phyloP scores from a whole-genome alignment of 2,797 vertebrate species.

The Lycodopsis pacificus region DNA sequence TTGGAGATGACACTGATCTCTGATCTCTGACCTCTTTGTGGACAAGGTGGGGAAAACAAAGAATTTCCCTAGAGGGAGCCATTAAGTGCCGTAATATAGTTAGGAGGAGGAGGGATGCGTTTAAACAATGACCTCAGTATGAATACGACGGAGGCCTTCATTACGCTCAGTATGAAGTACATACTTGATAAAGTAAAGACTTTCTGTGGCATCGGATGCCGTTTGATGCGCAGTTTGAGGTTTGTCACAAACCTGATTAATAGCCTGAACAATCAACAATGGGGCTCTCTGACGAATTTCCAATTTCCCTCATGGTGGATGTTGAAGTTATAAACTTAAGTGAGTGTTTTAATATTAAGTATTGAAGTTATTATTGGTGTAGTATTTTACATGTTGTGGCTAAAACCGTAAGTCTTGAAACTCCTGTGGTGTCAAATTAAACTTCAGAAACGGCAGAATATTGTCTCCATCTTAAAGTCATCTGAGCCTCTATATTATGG shows the following conservation, averaged over 20 bases:
- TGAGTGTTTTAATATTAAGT: not conserved
- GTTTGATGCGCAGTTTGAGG: not conserved
- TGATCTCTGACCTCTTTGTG: slow-evolving; percentile 21
- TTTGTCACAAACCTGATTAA: not conserved
- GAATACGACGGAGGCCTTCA: slow-evolving; percentile 6
- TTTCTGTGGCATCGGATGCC: not conserved
- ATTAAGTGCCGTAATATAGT: slow-evolving; percentile 28
- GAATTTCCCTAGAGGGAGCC: slow-evolving; percentile 13
- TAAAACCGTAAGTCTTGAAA: not conserved
- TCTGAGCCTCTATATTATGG: not conserved
- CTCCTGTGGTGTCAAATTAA: not conserved
- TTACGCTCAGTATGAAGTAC: not conserved
- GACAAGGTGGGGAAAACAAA: slow-evolving; percentile 2
- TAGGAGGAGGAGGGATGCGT: slow-evolving; percentile 5
- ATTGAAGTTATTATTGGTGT: not conserved
- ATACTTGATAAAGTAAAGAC: not conserved
- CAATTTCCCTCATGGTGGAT: not conserved
- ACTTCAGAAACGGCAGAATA: not conserved
- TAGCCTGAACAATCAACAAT: not conserved
- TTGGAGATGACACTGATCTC: slow-evolving; percentile 30
- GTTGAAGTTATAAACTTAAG: not conserved
- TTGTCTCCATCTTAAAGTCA: not conserved
- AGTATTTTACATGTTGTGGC: not conserved
- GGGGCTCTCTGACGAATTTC: not conserved
- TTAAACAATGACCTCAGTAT: slow-evolving; percentile 18